phyloP scores from a whole-genome alignment of 2,797 vertebrate species.

The Acanthurus tractus region DNA sequence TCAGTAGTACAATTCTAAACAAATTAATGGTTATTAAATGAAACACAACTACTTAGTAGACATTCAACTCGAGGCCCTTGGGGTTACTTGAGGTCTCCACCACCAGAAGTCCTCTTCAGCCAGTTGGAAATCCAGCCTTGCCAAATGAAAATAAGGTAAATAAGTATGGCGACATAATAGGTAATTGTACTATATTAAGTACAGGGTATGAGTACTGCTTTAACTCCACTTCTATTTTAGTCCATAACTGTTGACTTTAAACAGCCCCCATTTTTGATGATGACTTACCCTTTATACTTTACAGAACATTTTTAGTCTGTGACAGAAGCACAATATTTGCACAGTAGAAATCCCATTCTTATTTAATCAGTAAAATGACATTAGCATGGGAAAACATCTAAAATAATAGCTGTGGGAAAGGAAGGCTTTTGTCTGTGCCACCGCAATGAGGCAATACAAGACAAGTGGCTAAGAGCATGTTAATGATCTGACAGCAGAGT shows the following conservation, averaged over 20 bases:
- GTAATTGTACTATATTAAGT: not conserved
- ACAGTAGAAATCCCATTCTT: not conserved
- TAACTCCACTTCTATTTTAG: not conserved
- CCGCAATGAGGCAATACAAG: too few species aligned
- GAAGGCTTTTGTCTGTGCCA: not conserved
- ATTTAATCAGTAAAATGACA: too few species aligned
- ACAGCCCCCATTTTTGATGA: not conserved
- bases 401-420: not conserved
- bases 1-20: not conserved
- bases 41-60: not conserved
- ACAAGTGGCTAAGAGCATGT: not conserved
- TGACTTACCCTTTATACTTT: not conserved
- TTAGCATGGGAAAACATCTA: not conserved
- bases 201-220: not conserved
- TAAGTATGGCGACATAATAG: too few species aligned
- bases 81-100: not conserved
- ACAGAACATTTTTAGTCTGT: not conserved
- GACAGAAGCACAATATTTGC: not conserved
- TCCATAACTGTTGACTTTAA: not conserved
- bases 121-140: not conserved
- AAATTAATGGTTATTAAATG: not conserved
- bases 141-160: not conserved
- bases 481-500: not conserved
- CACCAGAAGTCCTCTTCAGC: not conserved
- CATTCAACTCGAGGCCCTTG: not conserved